Base-by-base conservation (phyloP, 2,113 vertebrate species). In the Coreoperca whiteheadi region DNA sequence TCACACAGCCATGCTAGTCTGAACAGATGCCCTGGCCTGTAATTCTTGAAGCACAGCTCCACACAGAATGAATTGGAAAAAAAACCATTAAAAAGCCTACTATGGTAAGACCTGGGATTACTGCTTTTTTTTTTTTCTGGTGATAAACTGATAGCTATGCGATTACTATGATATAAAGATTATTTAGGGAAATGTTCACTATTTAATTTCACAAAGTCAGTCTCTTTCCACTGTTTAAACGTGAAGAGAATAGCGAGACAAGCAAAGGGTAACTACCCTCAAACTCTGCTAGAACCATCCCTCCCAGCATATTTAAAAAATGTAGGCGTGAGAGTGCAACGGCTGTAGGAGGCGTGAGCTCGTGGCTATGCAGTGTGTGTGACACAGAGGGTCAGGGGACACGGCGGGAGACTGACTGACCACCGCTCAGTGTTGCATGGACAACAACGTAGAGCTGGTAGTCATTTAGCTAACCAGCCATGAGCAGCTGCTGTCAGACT, bases 1-100 rank as follows among this genome's bases (percentile, higher is more conserved):
- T 34, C 30, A 54, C 69, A 3, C 39, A 39, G 72, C 65, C 43
- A 1, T 23, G 37, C 50, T 65, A 41, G 73, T 86, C 73, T 61
- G 21, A 88, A 69, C 77, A 77, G 85, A 84, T 74, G 82, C 79
- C 67, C 28, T 6, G 57, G 34, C 34, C 64, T 15, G 18, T 28
- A n/a, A 61, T 2, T 61, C 34, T 30, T n/a, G 41, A 77, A 68
- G 48, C 32, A 39, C 50, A 57, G 72, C 53, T 74, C 43, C 30
- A 25, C 3, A 54, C 32, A 30, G 75, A 76, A 71, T 28, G 23
- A 76, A 73, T 32, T 43, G n/a, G 68, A 65, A 72, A 82, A 60
- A 21, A 65, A 72, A 82, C 60, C 25, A 39, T 51, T 66, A 10
- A 78, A 67, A 50, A 50, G 46, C 57, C 39, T 11, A 32, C 20